Evolutionary conservation across 1,140 invertebrate genomes (phyloP), one percentile per base, ranked within the genome.

Genomic region (Macrostomum lignano): DNA sequence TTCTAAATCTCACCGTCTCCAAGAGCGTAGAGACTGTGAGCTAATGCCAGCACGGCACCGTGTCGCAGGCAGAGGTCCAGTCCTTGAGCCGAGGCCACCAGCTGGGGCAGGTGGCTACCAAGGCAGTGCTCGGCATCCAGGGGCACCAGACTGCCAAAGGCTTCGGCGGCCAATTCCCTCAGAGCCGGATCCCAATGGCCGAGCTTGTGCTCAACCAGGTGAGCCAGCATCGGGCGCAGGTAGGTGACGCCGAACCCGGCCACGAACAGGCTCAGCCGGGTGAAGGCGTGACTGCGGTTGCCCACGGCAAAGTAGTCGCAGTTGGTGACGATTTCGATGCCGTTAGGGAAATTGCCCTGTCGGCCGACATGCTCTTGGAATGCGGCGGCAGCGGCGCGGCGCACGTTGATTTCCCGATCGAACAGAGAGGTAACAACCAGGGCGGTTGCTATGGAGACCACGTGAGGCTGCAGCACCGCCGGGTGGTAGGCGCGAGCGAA

Each of bases 321-420:
- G 0, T 69, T 67, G 0, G 77, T 84, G 0, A 93, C 60, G 38
- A 96, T 81, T 26, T 86, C 75, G 45, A 98, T 93, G 20, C 88
- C 88, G 61, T 88, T 71, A 3, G 86, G 79, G 59, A 93, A 88
- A 37, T 73, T 73, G 1, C 81, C 82, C 49, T 93, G 74, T 24
- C 91, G 66, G 0, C 91, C 91, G n/a, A 96, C 86, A 58, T 88
- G 81, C 60, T 98, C 91, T 35, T 64, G 82, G 55, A 88, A 93
- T 2, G 82, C 79, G 15, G 84, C 81, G 2, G 82, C 74, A 0
- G 79, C 82, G n/a, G 84, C 84, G 40, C 81, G 65, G 7, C 84
- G 64, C 46, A 82, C 88, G 54, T 86, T 84, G 25, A 93, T 73
- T 60, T 91, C 79, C 48, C 81, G 62, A 62, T 98, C 88, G 51